Percentiles rank a stretch among this genome's conserved stretches.
phyloP scores from a whole-genome alignment of 92 coral and sea anemone genomes.

The Palythoa caribaeorum region DNA sequence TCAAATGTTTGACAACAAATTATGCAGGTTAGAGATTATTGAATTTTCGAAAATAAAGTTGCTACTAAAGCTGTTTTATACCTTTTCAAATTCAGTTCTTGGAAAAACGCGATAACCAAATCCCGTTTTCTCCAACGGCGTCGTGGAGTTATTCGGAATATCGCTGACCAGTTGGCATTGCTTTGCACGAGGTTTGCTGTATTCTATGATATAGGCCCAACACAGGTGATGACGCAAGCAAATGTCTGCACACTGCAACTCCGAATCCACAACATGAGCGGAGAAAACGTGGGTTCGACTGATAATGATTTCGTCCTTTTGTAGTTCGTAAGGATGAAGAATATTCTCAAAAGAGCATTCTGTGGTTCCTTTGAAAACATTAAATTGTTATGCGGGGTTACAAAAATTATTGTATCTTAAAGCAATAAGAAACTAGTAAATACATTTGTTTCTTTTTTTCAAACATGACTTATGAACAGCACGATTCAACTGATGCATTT shows the following conservation, averaged over 20 bases:
- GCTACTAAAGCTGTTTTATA: not conserved
- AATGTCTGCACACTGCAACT: slow-evolving; percentile 37
- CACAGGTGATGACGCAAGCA: slow-evolving; percentile 49
- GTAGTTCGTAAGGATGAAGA: not conserved
- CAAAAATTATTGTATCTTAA: too few relatives aligned
- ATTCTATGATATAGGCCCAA: slow-evolving; percentile 23
- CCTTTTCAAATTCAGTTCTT: slow-evolving; percentile 19
- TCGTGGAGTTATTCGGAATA: too few relatives aligned
- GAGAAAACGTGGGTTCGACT: slow-evolving; percentile 2
- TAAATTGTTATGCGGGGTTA: too few relatives aligned
- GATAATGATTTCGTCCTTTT: not conserved
- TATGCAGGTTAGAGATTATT: not conserved
- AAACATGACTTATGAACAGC: too few relatives aligned
- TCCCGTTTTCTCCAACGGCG: not conserved
- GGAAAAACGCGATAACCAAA: slow-evolving; percentile 29
- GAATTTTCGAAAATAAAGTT: not conserved
- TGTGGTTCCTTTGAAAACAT: not conserved
- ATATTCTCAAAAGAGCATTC: slow-evolving; percentile 18
- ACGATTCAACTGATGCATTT: too few relatives aligned
- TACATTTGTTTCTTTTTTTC: not conserved
- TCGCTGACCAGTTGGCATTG: slow-evolving; percentile 31
- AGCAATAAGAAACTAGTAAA: not conserved
- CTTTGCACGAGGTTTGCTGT: not conserved
- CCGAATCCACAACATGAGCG: slow-evolving; percentile 31
- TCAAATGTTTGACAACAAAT: not conserved